Evolutionary conservation across 2,888 invertebrate species (phyloP), one percentile per base, ranked within the genome.

Genomic region (Trachelus troglodyta): DNA sequence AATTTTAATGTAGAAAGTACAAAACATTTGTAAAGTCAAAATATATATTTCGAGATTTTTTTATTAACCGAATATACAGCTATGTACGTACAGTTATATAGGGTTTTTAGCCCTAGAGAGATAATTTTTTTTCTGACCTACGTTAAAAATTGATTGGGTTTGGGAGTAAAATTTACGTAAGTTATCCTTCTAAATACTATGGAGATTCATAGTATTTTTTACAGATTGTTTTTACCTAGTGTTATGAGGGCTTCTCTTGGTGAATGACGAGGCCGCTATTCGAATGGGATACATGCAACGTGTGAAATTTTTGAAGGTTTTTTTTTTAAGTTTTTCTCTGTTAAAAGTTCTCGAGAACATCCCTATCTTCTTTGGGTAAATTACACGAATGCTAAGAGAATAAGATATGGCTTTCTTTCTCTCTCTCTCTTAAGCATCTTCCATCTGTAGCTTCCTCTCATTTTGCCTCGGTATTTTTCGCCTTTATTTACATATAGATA

Each of bases 401-500:
- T 56, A 56, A 56, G 40, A 56, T 56, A 56, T 23, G 40, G 78
- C 69, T 71, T 40, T 76, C 73, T 78, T 76, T 75, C 76, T 35
- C 79, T 81, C 79, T 81, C 75, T 75, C 75, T 79, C 78, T 30
- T 33, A 30, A 56, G 23, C 23, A 56, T 56, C 40, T 23, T 9
- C 2, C 40, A 56, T 23, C 40, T 9, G 40, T 56, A 56, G 23
- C 40, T 15, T 56, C 40, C 23, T 23, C 40, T 56, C 23, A 2
- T 82, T 83, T 81, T 82, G 81, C 79, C 80, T 82, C 79, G 82
- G 81, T 83, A 83, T 79, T 84, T 87, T 87, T 34, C 74, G 34
- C 74, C 74, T 35, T 23, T 87, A 89, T 90, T 90, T 90, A 88
- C 90, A 90, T 89, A 89, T 87, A 89, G 89, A 89, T 90, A 89